Evolutionary conservation across 2,113 vertebrate species (phyloP), one percentile per base, ranked within the genome.

Genomic region (Syrmaticus mikado): DNA sequence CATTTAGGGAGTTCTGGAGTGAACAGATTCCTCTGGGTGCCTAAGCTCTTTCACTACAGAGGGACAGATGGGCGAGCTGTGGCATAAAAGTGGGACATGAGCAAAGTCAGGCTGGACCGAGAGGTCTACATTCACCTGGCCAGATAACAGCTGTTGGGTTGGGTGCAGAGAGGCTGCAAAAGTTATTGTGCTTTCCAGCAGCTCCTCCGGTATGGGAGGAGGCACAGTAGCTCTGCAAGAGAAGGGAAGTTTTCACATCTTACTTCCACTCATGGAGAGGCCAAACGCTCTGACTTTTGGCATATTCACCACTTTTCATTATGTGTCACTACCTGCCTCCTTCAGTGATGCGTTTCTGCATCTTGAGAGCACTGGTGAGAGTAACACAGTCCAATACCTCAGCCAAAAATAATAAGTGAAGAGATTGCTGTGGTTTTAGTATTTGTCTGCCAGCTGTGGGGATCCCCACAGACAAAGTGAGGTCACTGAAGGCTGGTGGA

Each of bases 171-270:
- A 45, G 34, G 10, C 52, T 62, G 27, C 61, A 70, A 8, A 79
- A 73, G 20, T 40, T 70, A 6, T 8, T 65, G 21, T 55, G 24
- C 50, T 53, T 34, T 85, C 34, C 16, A 48, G 27, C 30, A 65
- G 58, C 34, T 1, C 14, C 43, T 40, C 27, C 30, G 30, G 0
- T 1, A 1, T 21, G 2, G 1, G 60, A 73, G 27, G 19, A 32
- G 77, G 55, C 14, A 20, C 22, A n/a, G 82, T 41, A 82, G 53
- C 66, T 84, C 46, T 87, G n/a, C 19, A 27, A 65, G 18, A 40
- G 10, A 17, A 65, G 34, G 67, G 32, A 82, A 58, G 5, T 62
- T 79, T 80, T 87, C 1, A 0, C 13, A 81, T 75, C 62, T 50
- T 71, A 65, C 36, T 67, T 87, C 34, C 38, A 65, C 5, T 85